Base-by-base conservation (phyloP, 2,888 invertebrate genomes). In the Apotomis betuletana region DNA sequence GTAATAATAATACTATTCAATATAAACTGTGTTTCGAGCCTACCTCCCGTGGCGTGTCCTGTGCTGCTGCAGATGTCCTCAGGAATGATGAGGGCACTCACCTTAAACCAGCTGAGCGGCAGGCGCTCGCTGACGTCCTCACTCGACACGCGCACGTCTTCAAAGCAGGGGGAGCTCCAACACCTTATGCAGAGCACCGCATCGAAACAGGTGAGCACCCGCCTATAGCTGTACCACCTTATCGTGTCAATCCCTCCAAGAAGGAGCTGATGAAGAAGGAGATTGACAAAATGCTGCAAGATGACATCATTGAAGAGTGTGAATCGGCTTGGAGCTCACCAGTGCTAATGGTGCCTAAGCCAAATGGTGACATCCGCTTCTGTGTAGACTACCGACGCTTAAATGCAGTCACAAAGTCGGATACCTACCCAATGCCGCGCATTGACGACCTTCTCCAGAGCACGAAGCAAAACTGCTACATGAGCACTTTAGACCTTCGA, bases 371-470 rank as follows among this genome's bases (percentile, higher is more conserved):
- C 13, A 13, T 3, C 13, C 9, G 65, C 5, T 10, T 65, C 10
- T 65, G 65, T 44, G 15, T 65, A 0, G 65, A 65, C 41, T 65
- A 49, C 4, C 15, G 57, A 3, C n/a, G 41, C 3, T n/a, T 57
- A 3, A 65, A 65, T 12, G 57, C 55, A 0, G 8, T 58, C 12
- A 57, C 65, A 5, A 36, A 6, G 8, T 15, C 65, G 4, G 57
- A 61, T 80, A n/a, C 79, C 78, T 86, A 85, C 52, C 83, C 82
- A 4, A 63, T 85, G 5, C 86, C 87, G 3, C 70, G 80, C 12
- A 82, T 87, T 58, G 85, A 85, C 61, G 84, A 86, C 63, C 74
- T 87, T 4, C 75, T 52, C n/a, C 52, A 52, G 52, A n/a, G 4
- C 5, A 52, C 52, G 52, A 52, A 52, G 5, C 12, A n/a, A 5